Evolutionary conservation across 2,797 vertebrate genomes (phyloP).

Genomic region (Halcyon leucocephala): DNA sequence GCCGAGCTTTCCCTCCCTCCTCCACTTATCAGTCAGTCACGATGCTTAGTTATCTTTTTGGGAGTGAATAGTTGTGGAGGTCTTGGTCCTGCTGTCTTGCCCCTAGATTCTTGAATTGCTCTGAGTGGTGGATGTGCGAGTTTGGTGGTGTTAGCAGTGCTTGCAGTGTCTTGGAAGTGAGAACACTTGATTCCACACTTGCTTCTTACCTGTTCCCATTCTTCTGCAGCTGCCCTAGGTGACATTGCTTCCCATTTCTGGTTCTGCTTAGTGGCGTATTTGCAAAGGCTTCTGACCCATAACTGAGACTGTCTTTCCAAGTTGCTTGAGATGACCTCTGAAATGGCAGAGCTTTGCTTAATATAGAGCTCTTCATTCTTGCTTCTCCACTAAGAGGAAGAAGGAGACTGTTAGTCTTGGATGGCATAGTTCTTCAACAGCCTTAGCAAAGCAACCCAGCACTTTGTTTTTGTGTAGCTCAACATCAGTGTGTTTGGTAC

Average conservation of each 20-base stretch:
- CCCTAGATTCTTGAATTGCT: fast-evolving
- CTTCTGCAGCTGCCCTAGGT: not conserved
- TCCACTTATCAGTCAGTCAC: fast-evolving
- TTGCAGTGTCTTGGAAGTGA: not conserved
- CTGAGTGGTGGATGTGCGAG: fast-evolving
- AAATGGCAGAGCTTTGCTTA: not conserved
- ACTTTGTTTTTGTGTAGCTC: not conserved
- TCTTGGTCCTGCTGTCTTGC: fast-evolving
- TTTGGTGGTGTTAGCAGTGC: not conserved
- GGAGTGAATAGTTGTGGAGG: fast-evolving
- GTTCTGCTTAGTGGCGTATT: not conserved
- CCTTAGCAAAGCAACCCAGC: not conserved
- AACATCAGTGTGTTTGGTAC: not conserved
- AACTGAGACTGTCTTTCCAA: not conserved
- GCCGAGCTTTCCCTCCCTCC: no score
- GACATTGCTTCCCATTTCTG: not conserved
- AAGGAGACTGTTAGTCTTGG: not conserved
- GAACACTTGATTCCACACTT: fast-evolving
- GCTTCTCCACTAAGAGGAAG: not conserved
- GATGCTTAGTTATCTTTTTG: fast-evolving
- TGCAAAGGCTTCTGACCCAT: fast-evolving
- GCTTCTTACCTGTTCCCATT: not conserved
- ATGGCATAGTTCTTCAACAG: not conserved
- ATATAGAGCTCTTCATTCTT: not conserved
- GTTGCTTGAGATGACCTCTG: not conserved